A percentile compares a stretch with the other conserved stretches of the same genome.
phyloP scores from a whole-genome alignment of 2,888 invertebrate genomes.

The Tachina grossa region DNA sequence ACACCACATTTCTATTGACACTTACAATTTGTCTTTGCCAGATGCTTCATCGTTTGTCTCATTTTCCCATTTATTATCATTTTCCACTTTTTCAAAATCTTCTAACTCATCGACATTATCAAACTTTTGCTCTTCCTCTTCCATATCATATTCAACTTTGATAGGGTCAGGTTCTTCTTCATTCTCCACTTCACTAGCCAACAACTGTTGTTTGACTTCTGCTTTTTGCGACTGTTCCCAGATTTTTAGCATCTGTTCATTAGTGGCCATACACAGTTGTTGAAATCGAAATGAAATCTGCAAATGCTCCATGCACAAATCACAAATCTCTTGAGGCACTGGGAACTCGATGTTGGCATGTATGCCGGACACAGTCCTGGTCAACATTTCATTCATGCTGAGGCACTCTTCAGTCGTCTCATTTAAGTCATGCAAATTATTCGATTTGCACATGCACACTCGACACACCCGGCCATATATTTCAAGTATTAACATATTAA shows the following conservation, averaged over 20 bases:
- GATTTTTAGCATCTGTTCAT: constrained; percentile 62
- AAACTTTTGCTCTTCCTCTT: constrained; percentile 30
- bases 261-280: constrained; percentile 51
- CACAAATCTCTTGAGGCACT: constrained; percentile 67
- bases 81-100: constrained; percentile 52
- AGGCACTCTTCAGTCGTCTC: constrained; percentile 55
- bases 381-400: constrained; percentile 65
- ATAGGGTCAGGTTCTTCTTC: constrained; percentile 63
- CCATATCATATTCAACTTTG: constrained; percentile 56
- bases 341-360: constrained; percentile 64
- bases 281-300: constrained; percentile 62
- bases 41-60: background rate
- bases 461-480: constrained; percentile 65
- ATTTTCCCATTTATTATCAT: constrained; percentile 57
- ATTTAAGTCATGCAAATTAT: constrained; percentile 56
- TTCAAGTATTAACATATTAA: constrained; percentile 63
- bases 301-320: constrained; percentile 60
- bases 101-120: constrained; percentile 24
- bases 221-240: constrained; percentile 61
- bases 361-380: constrained; percentile 53
- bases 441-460: constrained; percentile 63
- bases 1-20: background rate
- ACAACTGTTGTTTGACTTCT: constrained; percentile 48
- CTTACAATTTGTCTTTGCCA: constrained; percentile 37
- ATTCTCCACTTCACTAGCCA: constrained; percentile 6